Evolutionary conservation across 2,797 vertebrate species (phyloP), one percentile per base, ranked within the genome.

Genomic region (Gallirallus australis): DNA sequence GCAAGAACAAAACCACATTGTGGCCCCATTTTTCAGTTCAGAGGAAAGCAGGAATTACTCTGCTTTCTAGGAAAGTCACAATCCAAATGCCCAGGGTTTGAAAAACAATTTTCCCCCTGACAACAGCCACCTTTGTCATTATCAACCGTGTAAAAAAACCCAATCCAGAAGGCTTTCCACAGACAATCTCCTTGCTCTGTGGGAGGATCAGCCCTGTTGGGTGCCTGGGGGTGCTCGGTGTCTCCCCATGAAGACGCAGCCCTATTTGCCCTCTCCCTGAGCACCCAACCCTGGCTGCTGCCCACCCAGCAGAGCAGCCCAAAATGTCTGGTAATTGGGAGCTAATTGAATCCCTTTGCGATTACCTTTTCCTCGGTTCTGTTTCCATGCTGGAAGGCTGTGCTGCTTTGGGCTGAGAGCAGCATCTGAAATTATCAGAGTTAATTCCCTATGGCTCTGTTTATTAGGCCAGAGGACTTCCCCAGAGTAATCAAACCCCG

Each of bases 401-500:
- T 24, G 53, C 60, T 82, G 54, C 37, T 93, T 89, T 1, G 28
- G 80, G 66, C 75, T 60, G 83, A 92, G 81, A 93, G 93, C 90
- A 94, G 90, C 76, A 85, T 70, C 92, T 82, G 89, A 82, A 94
- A 92, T 94, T 65, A 82, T 77, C 90, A 64, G 64, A 56, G 63
- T 68, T 70, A 92, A 93, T 94, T 96, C 96, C 89, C 94, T 53
- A 15, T 80, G 92, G 95, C 90, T 94, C 71, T 68, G 33, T 93
- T 97, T 86, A 93, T 96, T 90, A 94, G 95, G 83, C 92, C 90
- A 82, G 81, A 95, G 89, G 92, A 85, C 89, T 96, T 96, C 95
- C 95, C 95, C 83, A 87, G 92, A 90, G 96, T 90, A 96, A 97
- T 96, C 96, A 92, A 95, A 89, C 52, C 64, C 63, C 56, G 84